Percentiles rank a stretch among this genome's conserved stretches.
Evolutionary conservation across 2,113 vertebrate genomes (phyloP).

Genomic region (Regulus satrapa): DNA sequence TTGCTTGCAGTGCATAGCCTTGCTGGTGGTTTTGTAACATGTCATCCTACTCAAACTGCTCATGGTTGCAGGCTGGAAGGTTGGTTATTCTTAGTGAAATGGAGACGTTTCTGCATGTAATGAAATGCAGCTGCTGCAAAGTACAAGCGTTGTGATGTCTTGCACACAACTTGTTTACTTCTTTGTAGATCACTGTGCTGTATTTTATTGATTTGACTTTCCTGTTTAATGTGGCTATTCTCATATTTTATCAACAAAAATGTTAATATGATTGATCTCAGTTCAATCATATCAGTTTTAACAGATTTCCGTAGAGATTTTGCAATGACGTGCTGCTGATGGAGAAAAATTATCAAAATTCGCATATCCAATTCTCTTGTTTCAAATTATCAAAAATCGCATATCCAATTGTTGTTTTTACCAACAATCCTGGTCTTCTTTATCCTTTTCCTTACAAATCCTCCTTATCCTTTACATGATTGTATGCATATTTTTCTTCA

Average conservation of each 20-base stretch:
- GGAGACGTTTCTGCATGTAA: not conserved
- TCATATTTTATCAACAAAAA: not conserved
- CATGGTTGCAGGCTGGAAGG: not conserved
- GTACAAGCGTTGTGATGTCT: not conserved
- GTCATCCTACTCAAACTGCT: accelerated
- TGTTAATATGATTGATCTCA: not conserved
- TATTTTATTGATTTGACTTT: not conserved
- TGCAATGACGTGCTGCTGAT: not conserved
- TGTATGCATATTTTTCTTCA: not conserved
- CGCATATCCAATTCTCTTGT: no score
- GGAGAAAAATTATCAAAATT: not conserved
- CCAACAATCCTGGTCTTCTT: not conserved
- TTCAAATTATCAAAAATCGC: no score
- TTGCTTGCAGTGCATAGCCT: not conserved
- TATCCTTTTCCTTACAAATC: not conserved
- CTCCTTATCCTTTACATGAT: not conserved
- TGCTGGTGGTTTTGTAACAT: not conserved
- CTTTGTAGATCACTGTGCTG: not conserved
- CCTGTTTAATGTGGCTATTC: not conserved
- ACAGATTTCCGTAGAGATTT: not conserved
- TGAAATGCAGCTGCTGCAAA: not conserved
- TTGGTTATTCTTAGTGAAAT: not conserved
- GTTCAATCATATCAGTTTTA: no score
- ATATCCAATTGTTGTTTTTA: no score
- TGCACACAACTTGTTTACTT: not conserved